phyloP scores from a whole-genome alignment of 2,888 invertebrate species.

The Xanthorhoe spadicearia region DNA sequence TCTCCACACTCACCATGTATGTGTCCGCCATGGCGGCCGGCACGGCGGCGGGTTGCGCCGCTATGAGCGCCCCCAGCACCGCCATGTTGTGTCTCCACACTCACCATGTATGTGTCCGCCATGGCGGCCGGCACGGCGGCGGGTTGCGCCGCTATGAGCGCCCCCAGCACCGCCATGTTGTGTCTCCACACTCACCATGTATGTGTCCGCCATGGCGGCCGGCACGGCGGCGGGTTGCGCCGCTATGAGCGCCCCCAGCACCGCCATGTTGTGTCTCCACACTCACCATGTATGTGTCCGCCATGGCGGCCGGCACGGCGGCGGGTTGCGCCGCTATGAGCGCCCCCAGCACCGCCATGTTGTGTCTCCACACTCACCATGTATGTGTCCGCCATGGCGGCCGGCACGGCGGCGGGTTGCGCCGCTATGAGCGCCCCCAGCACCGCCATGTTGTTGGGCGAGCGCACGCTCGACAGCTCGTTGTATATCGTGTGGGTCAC shows the following conservation, averaged over 20 bases:
- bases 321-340: constrained; percentile 86
- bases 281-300: constrained; percentile 89
- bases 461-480: constrained; percentile 95
- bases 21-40: too few relatives aligned
- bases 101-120: too few relatives aligned
- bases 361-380: constrained; percentile 65
- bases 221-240: constrained; percentile 91
- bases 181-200: constrained; percentile 73
- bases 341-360: not conserved
- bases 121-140: too few relatives aligned
- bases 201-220: constrained; percentile 92
- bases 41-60: too few relatives aligned
- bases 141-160: constrained; percentile 58
- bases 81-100: too few relatives aligned
- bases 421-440: constrained; percentile 95
- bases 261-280: too few relatives aligned
- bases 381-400: constrained; percentile 93
- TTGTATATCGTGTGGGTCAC: constrained; percentile 97
- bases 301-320: constrained; percentile 91
- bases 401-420: constrained; percentile 92
- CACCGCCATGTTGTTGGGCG: constrained; percentile 97
- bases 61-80: too few relatives aligned
- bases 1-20: too few relatives aligned
- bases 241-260: too few relatives aligned
- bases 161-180: too few relatives aligned